These are phyloP conservation scores for Gambusia yucatana DNA, from an alignment of 2,797 vertebrate genomes.

Conservation along the genomic window DNA sequence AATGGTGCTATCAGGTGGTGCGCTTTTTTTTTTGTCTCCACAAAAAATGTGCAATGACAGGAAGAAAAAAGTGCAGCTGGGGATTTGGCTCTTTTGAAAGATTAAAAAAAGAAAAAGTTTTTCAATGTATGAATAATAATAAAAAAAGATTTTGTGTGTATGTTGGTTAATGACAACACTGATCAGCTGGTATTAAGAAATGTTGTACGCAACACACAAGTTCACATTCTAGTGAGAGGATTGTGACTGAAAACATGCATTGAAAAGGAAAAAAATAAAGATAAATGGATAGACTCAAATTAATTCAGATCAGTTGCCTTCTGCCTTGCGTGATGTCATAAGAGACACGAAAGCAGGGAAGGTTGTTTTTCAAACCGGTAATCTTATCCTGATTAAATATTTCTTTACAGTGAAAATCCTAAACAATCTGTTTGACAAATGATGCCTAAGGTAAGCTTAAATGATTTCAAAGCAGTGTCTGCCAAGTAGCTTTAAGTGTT, in stretches of 20 bases:
- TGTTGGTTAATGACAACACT: not conserved
- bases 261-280: not conserved
- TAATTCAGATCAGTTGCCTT: not conserved
- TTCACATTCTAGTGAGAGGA: not conserved
- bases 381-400: not conserved
- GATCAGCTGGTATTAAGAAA: not conserved
- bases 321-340: not conserved
- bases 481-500: conserved; percentile 16
- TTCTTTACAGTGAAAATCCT: not conserved
- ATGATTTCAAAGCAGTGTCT: not conserved
- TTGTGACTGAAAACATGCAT: not conserved
- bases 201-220: not conserved
- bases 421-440: not conserved
- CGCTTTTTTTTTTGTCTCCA: not conserved
- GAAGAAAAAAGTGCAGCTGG: not conserved
- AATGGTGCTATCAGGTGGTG: not conserved
- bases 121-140: not conserved
- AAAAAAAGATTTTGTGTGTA: not conserved
- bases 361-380: not conserved
- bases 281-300: not conserved
- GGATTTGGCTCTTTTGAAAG: not conserved
- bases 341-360: not conserved
- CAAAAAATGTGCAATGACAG: not conserved
- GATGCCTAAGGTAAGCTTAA: not conserved
- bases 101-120: not conserved